Conservation (phyloP, 2,888 invertebrate species). For the Megastigmus dorsalis region DNA sequence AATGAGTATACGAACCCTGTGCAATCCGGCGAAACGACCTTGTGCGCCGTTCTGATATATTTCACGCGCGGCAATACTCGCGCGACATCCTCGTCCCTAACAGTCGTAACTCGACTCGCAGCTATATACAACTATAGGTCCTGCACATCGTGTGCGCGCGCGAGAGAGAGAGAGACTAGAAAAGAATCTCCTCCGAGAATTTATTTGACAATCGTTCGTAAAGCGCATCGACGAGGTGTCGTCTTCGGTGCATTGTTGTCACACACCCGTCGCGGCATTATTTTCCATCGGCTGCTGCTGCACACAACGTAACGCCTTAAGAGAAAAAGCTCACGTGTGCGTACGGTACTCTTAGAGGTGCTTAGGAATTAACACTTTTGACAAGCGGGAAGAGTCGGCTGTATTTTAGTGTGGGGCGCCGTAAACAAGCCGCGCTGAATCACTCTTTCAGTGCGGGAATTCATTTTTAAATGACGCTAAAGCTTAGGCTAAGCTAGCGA, state of each 20-base stretch:
- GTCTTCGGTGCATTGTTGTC: not conserved
- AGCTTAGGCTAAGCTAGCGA: too few species aligned
- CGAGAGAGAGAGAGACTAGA: constrained; percentile 6
- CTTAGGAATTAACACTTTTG: constrained; percentile 17
- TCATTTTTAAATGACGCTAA: too few species aligned
- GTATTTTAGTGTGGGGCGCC: constrained; percentile 1
- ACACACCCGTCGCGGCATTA: not conserved
- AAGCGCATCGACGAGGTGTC: not conserved
- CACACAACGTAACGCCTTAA: too few species aligned
- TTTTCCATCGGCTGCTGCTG: too few species aligned
- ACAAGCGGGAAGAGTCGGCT: constrained; percentile 7
- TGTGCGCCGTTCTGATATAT: too few species aligned
- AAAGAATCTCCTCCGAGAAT: constrained; percentile 22
- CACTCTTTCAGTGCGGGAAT: not conserved
- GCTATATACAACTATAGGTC: too few species aligned
- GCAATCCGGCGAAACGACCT: constrained; percentile 27
- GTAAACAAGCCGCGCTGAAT: constrained; percentile 17
- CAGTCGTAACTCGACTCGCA: too few species aligned
- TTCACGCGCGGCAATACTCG: too few species aligned
- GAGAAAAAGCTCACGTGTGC: too few species aligned
- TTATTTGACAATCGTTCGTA: constrained; percentile 28
- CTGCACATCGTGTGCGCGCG: constrained; percentile 2
- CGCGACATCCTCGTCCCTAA: too few species aligned
- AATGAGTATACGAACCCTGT: too few species aligned
- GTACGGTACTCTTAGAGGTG: too few species aligned